Base-by-base conservation (phyloP, 2,113 vertebrate genomes). In the Eurystomus gularis region DNA sequence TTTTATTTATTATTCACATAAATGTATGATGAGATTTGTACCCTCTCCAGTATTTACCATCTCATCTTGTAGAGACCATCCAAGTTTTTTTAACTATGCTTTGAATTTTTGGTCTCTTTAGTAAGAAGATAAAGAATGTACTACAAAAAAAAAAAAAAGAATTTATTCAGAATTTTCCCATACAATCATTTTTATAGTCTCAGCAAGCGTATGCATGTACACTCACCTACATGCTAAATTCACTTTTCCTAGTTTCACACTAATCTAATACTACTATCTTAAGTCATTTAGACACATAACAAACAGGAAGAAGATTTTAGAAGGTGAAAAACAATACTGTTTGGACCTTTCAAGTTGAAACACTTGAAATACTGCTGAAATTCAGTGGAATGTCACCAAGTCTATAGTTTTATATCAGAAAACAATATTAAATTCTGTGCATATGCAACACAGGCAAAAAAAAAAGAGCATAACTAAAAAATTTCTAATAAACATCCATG, bases 1-100 rank as follows among this genome's bases (percentile, higher is more conserved):
- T 97, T 92, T 96, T 97, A 94, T 97, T 98, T 98, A 97, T 96
- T 96, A 96, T 66, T 90, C 94, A 65, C 82, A 87, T 96, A 80
- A 96, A 97, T 61, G 94, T 64, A 80, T 64, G 88, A 95, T 87
- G 94, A 78, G 48, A 95, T 89, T 86, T 66, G 24, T 40, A 52
- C 49, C 42, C 29, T 94, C 33, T 86, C 31, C 11, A 68, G 66
- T 29, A 71, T 77, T 77, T 82, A 85, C 37, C 82, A 29, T 19
- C 84, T 76, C 31, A 49, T 85, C 66, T 64, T 80, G 29, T 21
- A 90, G 69, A 92, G 19, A 61, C 39, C 19, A 76, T 84, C 33
- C 31, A 80, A 81, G 37, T 7, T 9, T 60, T 28, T 61, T 40
- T 71, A 77, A 25, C 26, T 54, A 28, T 37, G 54, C 37, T 81